Percentiles rank a stretch among this genome's conserved stretches.
Conservation (phyloP, 2,888 invertebrate species). For the Platerodrilus igneus region DNA sequence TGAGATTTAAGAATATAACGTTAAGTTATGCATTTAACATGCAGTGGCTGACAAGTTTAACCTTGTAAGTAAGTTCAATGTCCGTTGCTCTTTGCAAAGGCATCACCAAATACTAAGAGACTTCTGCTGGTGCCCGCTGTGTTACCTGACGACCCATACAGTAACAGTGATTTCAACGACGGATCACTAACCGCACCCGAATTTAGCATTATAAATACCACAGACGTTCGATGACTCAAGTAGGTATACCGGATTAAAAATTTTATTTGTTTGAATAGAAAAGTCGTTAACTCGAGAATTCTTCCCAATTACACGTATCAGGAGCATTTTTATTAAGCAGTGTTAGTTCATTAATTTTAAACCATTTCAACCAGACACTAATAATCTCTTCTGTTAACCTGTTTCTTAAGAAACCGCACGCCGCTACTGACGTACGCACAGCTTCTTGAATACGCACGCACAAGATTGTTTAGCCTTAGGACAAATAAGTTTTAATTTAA, state of each 20-base stretch:
- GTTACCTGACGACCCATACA: conserved; percentile 11
- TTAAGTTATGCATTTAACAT: conserved; percentile 13
- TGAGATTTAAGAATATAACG: too few relatives aligned
- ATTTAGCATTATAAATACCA: conserved; percentile 11
- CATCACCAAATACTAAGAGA: conserved; percentile 8
- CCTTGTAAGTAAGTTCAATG: conserved; percentile 21
- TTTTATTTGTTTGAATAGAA: too few relatives aligned
- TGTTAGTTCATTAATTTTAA: too few relatives aligned
- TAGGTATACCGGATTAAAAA: too few relatives aligned
- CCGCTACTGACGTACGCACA: conserved; percentile 19
- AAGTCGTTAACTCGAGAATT: too few relatives aligned
- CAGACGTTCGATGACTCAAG: conserved; percentile 13
- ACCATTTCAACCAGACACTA: too few relatives aligned
- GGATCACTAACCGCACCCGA: conserved; percentile 14
- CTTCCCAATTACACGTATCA: too few relatives aligned
- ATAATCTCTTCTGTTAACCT: conserved; percentile 11
- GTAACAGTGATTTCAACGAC: conserved; percentile 20
- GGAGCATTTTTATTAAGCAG: too few relatives aligned
- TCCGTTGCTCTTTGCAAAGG: conserved; percentile 18
- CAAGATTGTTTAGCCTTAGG: conserved; percentile 15
- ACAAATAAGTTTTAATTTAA: too few relatives aligned
- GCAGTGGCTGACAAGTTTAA: conserved; percentile 14
- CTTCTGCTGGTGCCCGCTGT: conserved; percentile 16
- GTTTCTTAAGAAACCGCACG: conserved; percentile 13
- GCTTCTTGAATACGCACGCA: conserved; percentile 20